These are phyloP conservation scores for Sebastes miniatus DNA, from an alignment of 2,797 vertebrate genomes.

Conservation along the genomic window DNA sequence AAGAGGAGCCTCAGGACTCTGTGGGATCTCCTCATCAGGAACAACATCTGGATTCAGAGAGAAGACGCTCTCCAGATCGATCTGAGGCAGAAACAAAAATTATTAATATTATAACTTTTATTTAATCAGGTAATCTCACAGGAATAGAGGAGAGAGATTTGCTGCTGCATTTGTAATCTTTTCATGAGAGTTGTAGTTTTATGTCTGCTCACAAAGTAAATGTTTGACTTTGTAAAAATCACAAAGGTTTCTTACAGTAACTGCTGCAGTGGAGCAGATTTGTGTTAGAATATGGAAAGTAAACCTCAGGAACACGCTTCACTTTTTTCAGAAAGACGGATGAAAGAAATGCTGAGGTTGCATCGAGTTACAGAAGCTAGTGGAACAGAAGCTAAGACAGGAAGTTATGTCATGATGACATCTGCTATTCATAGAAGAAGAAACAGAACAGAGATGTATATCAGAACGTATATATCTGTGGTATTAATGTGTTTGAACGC, in stretches of 20 bases:
- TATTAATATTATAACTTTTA: not conserved
- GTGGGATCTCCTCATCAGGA: constrained; percentile 91
- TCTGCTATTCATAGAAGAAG: not conserved
- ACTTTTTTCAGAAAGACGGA: not conserved
- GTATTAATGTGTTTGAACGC: not conserved
- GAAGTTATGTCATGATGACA: not conserved
- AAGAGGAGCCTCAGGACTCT: constrained; percentile 87
- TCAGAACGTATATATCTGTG: too few relatives aligned
- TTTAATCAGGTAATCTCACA: not conserved
- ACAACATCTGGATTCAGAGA: constrained; percentile 92
- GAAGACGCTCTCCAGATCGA: constrained; percentile 96
- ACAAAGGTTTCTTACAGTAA: too few relatives aligned
- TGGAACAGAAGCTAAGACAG: not conserved
- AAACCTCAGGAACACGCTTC: too few relatives aligned
- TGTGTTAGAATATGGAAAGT: too few relatives aligned
- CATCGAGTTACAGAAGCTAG: not conserved
- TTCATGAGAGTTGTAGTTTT: not conserved
- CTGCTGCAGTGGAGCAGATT: too few relatives aligned
- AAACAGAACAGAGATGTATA: not conserved
- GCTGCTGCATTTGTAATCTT: not conserved
- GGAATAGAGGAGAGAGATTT: not conserved
- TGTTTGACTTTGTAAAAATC: too few relatives aligned
- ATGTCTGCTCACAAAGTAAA: not conserved
- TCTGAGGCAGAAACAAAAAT: constrained; percentile 71
- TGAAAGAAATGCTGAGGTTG: not conserved